Base-by-base conservation (phyloP, 2,797 vertebrate species). In the Parauchenoglanis punctatus region DNA sequence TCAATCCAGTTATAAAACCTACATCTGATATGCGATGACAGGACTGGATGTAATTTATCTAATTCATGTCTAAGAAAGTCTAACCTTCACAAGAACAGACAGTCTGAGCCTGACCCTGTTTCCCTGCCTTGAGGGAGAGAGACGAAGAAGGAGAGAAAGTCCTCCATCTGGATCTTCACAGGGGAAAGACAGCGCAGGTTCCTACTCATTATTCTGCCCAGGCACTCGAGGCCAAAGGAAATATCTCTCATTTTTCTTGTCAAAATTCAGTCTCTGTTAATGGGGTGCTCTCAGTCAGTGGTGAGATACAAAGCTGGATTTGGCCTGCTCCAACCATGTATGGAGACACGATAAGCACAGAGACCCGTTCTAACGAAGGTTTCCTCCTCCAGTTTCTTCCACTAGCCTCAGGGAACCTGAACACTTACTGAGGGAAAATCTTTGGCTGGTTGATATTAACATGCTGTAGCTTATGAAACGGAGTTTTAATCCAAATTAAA, bases 221-320 rank as follows among this genome's bases (percentile, higher is more conserved):
- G 84, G 85, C 93, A 94, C 93, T 96, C 91, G 92, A 94, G 94
- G 94, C 93, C 94, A 95, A 94, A 90, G 88, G 92, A 93, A 95
- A 95, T 88, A 89, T 88, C 91, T 88, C 93, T 94, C 95, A 96
- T 97, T 96, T 96, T 95, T 97, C 96, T 93, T 96, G 92, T 93
- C 94, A 95, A 94, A 95, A 94, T 91, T 93, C 75, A 92, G 89
- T 75, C 94, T 88, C 93, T 88, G 91, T 93, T 94, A 95, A 95
- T 94, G 93, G 90, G 87, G 88, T 92, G 92, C 92, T 94, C 92
- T 85, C 94, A 94, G 95, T 92, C 49, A 93, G 94, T 12, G 92
- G 89, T 83, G 90, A 93, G 93, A 94, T 91, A 91, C 92, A 93
- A 90, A 89, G 88, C 90, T 68, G 91, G 87, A 72, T 83, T 65